Base-by-base conservation (phyloP, 1,140 invertebrate species). In the Drosophila ambigua region DNA sequence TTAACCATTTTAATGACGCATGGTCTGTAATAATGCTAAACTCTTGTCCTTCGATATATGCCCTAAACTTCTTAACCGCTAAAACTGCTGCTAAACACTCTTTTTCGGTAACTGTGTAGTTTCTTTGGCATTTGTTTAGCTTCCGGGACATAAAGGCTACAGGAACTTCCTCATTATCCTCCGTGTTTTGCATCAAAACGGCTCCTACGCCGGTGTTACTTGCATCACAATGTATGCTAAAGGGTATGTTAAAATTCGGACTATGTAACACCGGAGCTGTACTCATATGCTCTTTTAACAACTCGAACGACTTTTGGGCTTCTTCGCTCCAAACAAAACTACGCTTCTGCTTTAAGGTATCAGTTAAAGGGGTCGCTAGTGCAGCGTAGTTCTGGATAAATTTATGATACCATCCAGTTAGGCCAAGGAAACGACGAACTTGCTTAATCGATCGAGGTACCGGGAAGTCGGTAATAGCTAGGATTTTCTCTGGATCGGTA, bases 31-130 rank as follows among this genome's bases (percentile, higher is more conserved):
- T 16, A 5, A 61, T 23, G 20, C 20, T 16, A 2, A 51, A 61
- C 5, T 48, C 58, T 16, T 61, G 48, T 6, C 58, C 58, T 61
- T 61, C 23, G 20, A 61, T 7, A 39, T 61, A 61, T 0, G n/a
- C 23, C 5, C 46, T 20, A 51, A 41, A 61, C 39, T 61, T 61
- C 20, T 61, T 61, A 41, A 51, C 44, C 6, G 7, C 15, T 20
- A 20, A 16, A 4, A 35, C 31, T 9, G 31, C 31, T 35, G 8
- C 31, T 8, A 35, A 35, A 11, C 31, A 9, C 31, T 35, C 31
- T 35, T 35, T 35, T 35, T 20, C 31, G 3, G 31, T 35, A 2
- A 35, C 31, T 3, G 8, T 11, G 31, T 9, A 35, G 9, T 35
- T 35, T 9, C 28, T 31, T 31, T 8, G 28, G 2, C 28, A 31